phyloP scores from a whole-genome alignment of 2,797 vertebrate species.

The Tympanoctomys barrerae region DNA sequence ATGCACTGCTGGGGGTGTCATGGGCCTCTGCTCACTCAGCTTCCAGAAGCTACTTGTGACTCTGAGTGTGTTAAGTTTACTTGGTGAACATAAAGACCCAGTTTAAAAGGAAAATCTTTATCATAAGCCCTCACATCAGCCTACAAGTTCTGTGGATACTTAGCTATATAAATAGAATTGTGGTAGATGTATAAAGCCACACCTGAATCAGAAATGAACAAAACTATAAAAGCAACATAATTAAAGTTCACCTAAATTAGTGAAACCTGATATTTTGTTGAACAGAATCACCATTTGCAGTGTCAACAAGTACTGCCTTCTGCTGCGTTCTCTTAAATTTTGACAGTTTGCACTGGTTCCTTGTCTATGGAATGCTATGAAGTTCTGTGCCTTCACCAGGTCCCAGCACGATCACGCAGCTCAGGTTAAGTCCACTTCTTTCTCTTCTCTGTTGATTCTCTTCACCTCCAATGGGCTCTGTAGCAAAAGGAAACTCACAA shows the following conservation, averaged over 20 bases:
- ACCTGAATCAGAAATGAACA: not conserved
- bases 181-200: not conserved
- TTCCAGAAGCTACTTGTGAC: slow-evolving; percentile 15
- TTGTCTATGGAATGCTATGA: not conserved
- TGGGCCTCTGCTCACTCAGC: not conserved
- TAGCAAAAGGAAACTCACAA: not conserved
- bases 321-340: not conserved
- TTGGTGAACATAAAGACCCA: not conserved
- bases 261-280: not conserved
- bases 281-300: not conserved
- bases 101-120: slow-evolving; percentile 18
- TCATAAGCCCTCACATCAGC: not conserved
- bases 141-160: not conserved
- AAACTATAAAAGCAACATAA: not conserved
- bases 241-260: slow-evolving; percentile 40
- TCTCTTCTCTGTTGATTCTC: not conserved
- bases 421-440: not conserved
- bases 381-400: not conserved
- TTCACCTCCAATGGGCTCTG: not conserved
- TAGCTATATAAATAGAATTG: not conserved
- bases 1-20: not conserved
- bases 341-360: not conserved
- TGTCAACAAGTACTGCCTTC: not conserved
- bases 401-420: rapidly evolving
- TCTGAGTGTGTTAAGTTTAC: not conserved